These are phyloP conservation scores for Pheosia gnoma DNA, from an alignment of 2,888 invertebrate genomes.

Conservation along the genomic window DNA sequence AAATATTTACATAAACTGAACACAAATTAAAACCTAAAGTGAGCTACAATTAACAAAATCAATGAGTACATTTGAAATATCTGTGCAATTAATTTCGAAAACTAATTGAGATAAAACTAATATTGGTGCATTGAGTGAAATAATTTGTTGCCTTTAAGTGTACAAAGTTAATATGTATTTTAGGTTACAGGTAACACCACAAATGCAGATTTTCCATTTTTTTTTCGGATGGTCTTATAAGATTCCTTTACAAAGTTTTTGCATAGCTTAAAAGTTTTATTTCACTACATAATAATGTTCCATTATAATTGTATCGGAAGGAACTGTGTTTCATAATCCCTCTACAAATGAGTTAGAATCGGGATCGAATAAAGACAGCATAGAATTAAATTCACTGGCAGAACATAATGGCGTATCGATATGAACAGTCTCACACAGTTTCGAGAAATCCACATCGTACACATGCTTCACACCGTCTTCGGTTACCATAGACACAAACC, in stretches of 20 bases:
- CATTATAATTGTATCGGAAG: too few species aligned
- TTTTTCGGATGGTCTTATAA: too few species aligned
- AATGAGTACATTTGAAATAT: constrained; percentile 12
- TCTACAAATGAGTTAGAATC: constrained; percentile 4
- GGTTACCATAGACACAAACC: constrained; percentile 91
- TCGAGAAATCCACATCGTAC: constrained; percentile 94
- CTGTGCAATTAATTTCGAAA: constrained; percentile 10
- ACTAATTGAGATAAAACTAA: constrained; percentile 7
- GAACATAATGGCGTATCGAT: constrained; percentile 95
- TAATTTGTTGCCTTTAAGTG: too few species aligned
- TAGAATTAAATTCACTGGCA: constrained; percentile 85
- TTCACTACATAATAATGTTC: too few species aligned
- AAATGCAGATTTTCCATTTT: too few species aligned
- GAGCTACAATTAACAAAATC: constrained; percentile 10
- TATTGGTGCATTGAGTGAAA: constrained; percentile 4
- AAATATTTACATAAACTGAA: constrained; percentile 9
- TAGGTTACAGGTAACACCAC: too few species aligned
- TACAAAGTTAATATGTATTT: too few species aligned
- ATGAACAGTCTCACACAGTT: constrained; percentile 92
- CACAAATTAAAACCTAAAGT: constrained; percentile 21
- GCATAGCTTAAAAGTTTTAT: too few species aligned
- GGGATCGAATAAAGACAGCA: constrained; percentile 35
- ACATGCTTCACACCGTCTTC: constrained; percentile 88
- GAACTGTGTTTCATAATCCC: background rate
- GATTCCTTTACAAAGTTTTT: too few species aligned